These are phyloP conservation scores for honey bee (Apis mellifera) DNA, from an alignment of 1,140 invertebrate genomes.

Conservation along the genomic window Amel_HAv3.1 CM009931.2:27392501-27393000, in stretches of 20 bases:
- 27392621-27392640: background rate
- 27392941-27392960: too few relatives aligned
- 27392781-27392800: too few relatives aligned
- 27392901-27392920: constrained; percentile 46
- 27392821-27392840: too few relatives aligned
- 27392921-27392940: constrained; percentile 56
- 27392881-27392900: background rate
- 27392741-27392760: too few relatives aligned
- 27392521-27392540: constrained; percentile 38
- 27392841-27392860: too few relatives aligned
- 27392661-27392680: background rate
- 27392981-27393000: constrained; percentile 67
- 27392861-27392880: too few relatives aligned
- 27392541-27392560: constrained; percentile 59
- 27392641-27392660: background rate
- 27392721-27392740: background rate
- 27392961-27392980: too few relatives aligned
- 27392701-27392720: background rate
- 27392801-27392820: too few relatives aligned
- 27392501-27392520: constrained; percentile 33
- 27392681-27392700: too few relatives aligned
- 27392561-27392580: constrained; percentile 50
- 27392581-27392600: constrained; percentile 57
- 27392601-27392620: constrained; percentile 16
- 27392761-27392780: too few relatives aligned